A percentile compares a stretch with the other conserved stretches of the same genome.
Evolutionary conservation across 2,888 invertebrate species (phyloP).

Genomic region (Drosophila aldrichi): DNA sequence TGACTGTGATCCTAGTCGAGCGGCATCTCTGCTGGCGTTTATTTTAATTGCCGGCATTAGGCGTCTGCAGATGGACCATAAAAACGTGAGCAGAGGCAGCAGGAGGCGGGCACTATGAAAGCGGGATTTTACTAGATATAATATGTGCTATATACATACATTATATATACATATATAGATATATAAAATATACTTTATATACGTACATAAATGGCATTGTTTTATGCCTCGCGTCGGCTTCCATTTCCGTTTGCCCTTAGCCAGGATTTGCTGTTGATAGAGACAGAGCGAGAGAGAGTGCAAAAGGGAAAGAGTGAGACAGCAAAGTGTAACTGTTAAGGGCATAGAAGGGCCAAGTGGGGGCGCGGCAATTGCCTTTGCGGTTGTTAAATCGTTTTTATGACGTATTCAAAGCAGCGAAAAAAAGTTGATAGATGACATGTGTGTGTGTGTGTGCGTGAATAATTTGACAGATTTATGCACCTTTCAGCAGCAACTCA

Average conservation of each 20-base stretch:
- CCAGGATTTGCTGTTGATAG: slow-evolving; percentile 1
- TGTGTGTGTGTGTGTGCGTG: slow-evolving; percentile 34
- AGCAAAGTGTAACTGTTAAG: not conserved
- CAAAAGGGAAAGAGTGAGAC: not conserved
- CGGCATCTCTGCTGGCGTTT: slow-evolving; percentile 61
- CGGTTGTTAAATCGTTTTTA: slow-evolving; percentile 78
- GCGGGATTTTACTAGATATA: slow-evolving; percentile 8
- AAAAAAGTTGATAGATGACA: slow-evolving; percentile 32
- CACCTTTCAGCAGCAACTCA: slow-evolving; percentile 35
- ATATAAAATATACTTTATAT: not conserved
- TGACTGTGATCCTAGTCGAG: slow-evolving; percentile 12
- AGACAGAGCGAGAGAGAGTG: not conserved
- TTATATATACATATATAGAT: not conserved
- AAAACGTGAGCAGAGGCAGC: slow-evolving; percentile 45
- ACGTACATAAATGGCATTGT: slow-evolving; percentile 35
- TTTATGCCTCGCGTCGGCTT: slow-evolving; percentile 55
- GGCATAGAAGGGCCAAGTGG: not conserved
- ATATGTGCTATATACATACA: not conserved
- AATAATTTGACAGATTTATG: slow-evolving; percentile 63
- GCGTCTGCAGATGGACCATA: slow-evolving; percentile 73
- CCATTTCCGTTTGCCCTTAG: slow-evolving; percentile 64
- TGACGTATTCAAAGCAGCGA: slow-evolving; percentile 59
- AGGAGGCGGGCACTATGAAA: not conserved
- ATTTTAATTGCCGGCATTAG: slow-evolving; percentile 79
- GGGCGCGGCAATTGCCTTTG: slow-evolving; percentile 59